Percentiles rank a stretch among this genome's conserved stretches.
These are phyloP conservation scores for Geophilus truncorum DNA, from an alignment of 2,888 invertebrate genomes.

Conservation along the genomic window DNA sequence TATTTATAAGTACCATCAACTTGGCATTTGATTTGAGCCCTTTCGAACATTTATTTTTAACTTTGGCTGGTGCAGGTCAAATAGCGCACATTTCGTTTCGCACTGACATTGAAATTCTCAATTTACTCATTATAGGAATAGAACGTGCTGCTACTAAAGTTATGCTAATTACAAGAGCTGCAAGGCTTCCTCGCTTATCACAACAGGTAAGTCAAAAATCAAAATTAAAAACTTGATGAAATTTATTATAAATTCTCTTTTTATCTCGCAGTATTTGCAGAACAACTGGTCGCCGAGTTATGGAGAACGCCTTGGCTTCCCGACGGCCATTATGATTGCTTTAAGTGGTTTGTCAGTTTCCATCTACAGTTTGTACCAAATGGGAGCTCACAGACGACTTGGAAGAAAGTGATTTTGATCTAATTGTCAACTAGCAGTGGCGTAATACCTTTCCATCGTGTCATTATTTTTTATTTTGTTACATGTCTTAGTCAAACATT, in stretches of 20 bases:
- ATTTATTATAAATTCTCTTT: neutral
- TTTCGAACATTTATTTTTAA: neutral
- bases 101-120: neutral
- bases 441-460: no score
- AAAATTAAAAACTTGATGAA: neutral
- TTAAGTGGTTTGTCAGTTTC: constrained; percentile 22
- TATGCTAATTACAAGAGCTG: constrained; percentile 9
- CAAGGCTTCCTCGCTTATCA: neutral
- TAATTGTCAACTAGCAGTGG: neutral
- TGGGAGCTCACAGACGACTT: neutral
- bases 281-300: neutral
- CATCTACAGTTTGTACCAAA: constrained; percentile 25
- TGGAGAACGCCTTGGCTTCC: constrained; percentile 14
- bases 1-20: neutral
- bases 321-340: neutral
- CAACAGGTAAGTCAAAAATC: neutral
- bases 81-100: no score
- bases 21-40: neutral
- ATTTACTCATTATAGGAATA: neutral
- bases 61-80: neutral
- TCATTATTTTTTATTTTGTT: no score
- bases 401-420: neutral
- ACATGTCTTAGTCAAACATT: neutral
- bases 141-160: neutral
- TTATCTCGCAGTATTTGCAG: constrained; percentile 4